Percentiles rank a stretch among this genome's conserved stretches.
Conservation (phyloP, 2,797 vertebrate species). For the Etheostoma nigrum region DNA sequence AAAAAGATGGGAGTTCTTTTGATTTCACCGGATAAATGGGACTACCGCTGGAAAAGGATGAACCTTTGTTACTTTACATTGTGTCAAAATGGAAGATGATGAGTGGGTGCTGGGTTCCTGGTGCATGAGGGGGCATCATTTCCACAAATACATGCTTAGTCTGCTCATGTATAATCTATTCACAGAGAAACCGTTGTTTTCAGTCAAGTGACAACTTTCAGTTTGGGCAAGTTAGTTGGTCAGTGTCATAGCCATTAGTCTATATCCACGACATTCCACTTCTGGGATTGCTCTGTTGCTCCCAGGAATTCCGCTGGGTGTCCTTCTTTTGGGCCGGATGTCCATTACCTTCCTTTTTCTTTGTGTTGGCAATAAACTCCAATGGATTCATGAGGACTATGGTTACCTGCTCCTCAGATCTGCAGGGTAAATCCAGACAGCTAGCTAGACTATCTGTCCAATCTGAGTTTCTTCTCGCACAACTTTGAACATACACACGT, state of each 20-base stretch:
- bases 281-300: no score
- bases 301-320: no score
- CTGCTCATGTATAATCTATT: background rate
- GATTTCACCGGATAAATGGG: conserved; percentile 52
- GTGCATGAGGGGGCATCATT: background rate
- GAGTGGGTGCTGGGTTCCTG: background rate
- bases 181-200: background rate
- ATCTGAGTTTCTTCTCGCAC: no score
- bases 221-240: background rate
- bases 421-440: no score
- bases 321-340: no score
- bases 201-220: background rate
- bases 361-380: no score
- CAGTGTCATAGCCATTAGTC: background rate
- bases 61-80: conserved; percentile 26
- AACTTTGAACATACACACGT: no score
- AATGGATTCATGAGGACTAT: no score
- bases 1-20: conserved; percentile 65
- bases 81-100: conserved; percentile 4
- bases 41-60: conserved; percentile 11
- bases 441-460: no score
- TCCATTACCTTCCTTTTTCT: no score
- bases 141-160: background rate
- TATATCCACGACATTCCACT: no score
- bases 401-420: no score